These are phyloP conservation scores for Hydrolagus colliei DNA, from an alignment of 2,797 vertebrate species.

Conservation along the genomic window DNA sequence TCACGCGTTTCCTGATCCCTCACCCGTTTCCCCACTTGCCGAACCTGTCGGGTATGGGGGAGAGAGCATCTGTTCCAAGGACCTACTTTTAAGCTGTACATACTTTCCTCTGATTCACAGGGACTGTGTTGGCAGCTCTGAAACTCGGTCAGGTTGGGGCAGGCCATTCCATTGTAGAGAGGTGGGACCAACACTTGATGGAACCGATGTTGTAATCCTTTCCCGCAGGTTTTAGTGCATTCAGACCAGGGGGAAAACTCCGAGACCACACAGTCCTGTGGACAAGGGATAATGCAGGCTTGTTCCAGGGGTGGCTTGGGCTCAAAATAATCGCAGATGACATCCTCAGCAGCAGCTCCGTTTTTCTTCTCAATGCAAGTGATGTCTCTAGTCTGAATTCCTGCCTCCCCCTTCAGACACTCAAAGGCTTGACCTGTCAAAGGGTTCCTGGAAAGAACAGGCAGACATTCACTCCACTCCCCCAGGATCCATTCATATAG, in stretches of 20 bases:
- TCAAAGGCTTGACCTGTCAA: conserved; percentile 52
- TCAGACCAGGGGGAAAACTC: conserved; percentile 84
- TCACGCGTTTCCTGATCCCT: conserved; percentile 84
- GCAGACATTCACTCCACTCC: conserved; percentile 75
- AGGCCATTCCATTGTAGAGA: conserved; percentile 72
- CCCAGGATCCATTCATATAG: conserved; percentile 86
- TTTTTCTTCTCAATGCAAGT: conserved; percentile 74
- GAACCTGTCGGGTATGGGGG: conserved; percentile 57
- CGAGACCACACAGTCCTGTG: conserved; percentile 81
- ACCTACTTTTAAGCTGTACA: conserved; percentile 75
- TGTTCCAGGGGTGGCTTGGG: conserved; percentile 87
- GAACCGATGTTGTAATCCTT: conserved; percentile 76
- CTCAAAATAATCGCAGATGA: conserved; percentile 94
- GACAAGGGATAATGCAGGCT: conserved; percentile 90
- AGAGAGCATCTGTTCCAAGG: conserved; percentile 70
- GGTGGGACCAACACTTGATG: conserved; percentile 79
- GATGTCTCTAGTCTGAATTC: conserved; percentile 83
- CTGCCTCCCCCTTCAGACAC: conserved; percentile 79
- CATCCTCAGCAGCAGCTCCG: conserved; percentile 65
- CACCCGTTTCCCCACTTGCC: conserved; percentile 55
- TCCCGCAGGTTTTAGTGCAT: conserved; percentile 86
- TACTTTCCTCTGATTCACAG: conserved; percentile 67
- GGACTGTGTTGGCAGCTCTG: conserved; percentile 71
- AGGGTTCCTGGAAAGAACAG: conserved; percentile 66
- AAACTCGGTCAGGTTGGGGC: conserved; percentile 89